Evolutionary conservation across 2,888 invertebrate genomes (phyloP).

Genomic region (Merodon equestris): DNA sequence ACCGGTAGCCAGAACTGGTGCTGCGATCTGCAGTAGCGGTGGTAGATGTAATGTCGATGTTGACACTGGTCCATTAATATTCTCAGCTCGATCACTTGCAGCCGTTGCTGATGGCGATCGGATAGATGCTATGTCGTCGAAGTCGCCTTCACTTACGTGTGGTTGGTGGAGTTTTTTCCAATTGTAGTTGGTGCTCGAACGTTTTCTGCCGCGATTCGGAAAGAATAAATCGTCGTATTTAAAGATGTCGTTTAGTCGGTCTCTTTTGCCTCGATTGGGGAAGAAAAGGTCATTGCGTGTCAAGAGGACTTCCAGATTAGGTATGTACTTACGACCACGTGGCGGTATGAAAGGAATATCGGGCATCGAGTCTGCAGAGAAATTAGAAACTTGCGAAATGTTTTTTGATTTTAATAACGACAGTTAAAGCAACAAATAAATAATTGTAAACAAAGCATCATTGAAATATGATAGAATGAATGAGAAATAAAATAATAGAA

Average conservation of each 20-base stretch:
- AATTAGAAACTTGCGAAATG: slow-evolving; percentile 20
- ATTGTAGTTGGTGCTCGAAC: slow-evolving; percentile 1
- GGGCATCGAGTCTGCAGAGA: slow-evolving; percentile 6
- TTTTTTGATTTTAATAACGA: not conserved
- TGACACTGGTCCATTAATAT: slow-evolving; percentile 59
- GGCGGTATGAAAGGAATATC: slow-evolving; percentile 77
- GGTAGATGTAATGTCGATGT: slow-evolving; percentile 43
- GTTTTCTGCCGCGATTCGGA: slow-evolving; percentile 77
- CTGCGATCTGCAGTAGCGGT: slow-evolving; percentile 31
- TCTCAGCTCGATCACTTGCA: slow-evolving; percentile 33
- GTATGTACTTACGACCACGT: slow-evolving; percentile 76
- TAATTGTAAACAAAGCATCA: too few species aligned
- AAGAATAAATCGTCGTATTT: slow-evolving; percentile 78
- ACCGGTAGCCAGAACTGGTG: slow-evolving; percentile 24
- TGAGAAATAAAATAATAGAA: too few species aligned
- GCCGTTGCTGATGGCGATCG: slow-evolving; percentile 11
- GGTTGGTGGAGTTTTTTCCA: slow-evolving; percentile 14
- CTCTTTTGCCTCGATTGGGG: slow-evolving; percentile 78
- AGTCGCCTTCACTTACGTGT: slow-evolving; percentile 14
- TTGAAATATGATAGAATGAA: too few species aligned
- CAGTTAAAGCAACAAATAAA: not conserved
- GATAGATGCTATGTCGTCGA: slow-evolving; percentile 36
- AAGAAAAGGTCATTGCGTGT: slow-evolving; percentile 76
- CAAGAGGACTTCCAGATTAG: slow-evolving; percentile 73
- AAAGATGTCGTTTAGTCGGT: slow-evolving; percentile 77